A percentile compares a stretch with the other conserved stretches of the same genome.
Conservation (phyloP, 1,140 invertebrate genomes). For the Vanessa tameamea region DNA sequence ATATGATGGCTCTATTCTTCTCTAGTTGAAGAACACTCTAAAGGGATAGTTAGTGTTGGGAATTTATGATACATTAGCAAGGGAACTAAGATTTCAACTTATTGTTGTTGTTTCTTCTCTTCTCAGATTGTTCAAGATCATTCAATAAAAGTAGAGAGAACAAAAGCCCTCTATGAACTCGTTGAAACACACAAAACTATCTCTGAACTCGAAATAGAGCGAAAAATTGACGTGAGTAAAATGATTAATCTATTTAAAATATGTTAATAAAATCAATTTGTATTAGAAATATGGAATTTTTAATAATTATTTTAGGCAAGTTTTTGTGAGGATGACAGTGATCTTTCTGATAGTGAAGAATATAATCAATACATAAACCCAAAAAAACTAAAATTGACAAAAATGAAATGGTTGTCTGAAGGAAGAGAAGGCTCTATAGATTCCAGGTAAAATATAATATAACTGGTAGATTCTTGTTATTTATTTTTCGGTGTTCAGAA, state of each 20-base stretch:
- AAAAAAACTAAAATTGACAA: slow-evolving; percentile 66
- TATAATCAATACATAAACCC: slow-evolving; percentile 39
- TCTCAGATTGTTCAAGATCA: slow-evolving; percentile 15
- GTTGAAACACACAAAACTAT: slow-evolving; percentile 39
- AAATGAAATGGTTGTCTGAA: slow-evolving; percentile 72
- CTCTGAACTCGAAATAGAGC: neutral
- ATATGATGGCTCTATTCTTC: too few species aligned
- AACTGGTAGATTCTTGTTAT: neutral
- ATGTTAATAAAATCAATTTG: neutral
- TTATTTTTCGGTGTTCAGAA: slow-evolving; percentile 18
- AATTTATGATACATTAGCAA: too few species aligned
- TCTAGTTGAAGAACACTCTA: too few species aligned
- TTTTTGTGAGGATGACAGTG: slow-evolving; percentile 36
- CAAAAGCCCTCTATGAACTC: slow-evolving; percentile 63
- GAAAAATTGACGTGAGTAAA: neutral
- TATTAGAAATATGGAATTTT: too few species aligned
- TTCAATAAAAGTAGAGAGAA: slow-evolving; percentile 60
- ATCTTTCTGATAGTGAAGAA: slow-evolving; percentile 28
- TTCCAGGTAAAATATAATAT: slow-evolving; percentile 54
- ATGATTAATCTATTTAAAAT: neutral
- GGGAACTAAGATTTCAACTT: too few species aligned
- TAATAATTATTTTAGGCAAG: slow-evolving; percentile 8
- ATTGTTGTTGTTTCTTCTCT: too few species aligned
- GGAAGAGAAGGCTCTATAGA: slow-evolving; percentile 51
- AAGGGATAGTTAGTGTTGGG: neutral